phyloP scores from a whole-genome alignment of 2,797 vertebrate genomes.

The Gymnothorax javanicus region DNA sequence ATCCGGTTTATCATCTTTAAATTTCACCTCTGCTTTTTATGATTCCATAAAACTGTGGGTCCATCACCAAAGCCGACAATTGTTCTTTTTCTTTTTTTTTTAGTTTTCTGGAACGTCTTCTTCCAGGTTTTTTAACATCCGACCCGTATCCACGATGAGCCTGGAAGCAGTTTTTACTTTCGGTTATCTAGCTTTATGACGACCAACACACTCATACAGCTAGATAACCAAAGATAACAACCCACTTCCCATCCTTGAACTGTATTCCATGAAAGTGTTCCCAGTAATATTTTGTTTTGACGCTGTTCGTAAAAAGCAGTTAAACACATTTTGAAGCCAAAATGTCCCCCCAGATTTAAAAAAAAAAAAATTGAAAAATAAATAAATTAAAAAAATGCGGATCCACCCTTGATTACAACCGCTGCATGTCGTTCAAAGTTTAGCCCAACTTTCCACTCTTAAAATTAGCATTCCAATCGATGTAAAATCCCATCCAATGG shows the following conservation, averaged over 20 bases:
- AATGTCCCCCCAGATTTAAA: background rate
- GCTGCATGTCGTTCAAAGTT: slow-evolving; percentile 71
- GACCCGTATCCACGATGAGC: slow-evolving; percentile 71
- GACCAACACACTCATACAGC: slow-evolving; percentile 96
- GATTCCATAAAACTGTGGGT: background rate
- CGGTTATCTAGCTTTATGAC: slow-evolving; percentile 99
- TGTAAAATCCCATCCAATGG: slow-evolving; percentile 18
- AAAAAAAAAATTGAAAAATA: background rate
- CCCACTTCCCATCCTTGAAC: slow-evolving; percentile 62
- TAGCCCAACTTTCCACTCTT: slow-evolving; percentile 69
- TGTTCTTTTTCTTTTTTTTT: background rate
- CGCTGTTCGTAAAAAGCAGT: background rate
- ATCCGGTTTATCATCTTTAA: background rate
- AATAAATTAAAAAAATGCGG: background rate
- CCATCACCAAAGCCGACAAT: background rate
- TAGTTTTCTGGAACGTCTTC: slow-evolving; percentile 7
- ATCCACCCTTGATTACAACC: slow-evolving; percentile 58
- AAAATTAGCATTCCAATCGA: slow-evolving; percentile 22
- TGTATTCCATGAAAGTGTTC: slow-evolving; percentile 26
- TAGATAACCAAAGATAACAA: slow-evolving; percentile 97
- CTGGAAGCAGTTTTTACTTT: slow-evolving; percentile 99
- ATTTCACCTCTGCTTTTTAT: slow-evolving; percentile 1
- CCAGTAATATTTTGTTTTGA: background rate
- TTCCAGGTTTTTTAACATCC: slow-evolving; percentile 47
- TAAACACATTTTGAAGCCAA: slow-evolving; percentile 15